phyloP scores from a whole-genome alignment of 2,797 vertebrate genomes.

The Eidolon dupreanum region DNA sequence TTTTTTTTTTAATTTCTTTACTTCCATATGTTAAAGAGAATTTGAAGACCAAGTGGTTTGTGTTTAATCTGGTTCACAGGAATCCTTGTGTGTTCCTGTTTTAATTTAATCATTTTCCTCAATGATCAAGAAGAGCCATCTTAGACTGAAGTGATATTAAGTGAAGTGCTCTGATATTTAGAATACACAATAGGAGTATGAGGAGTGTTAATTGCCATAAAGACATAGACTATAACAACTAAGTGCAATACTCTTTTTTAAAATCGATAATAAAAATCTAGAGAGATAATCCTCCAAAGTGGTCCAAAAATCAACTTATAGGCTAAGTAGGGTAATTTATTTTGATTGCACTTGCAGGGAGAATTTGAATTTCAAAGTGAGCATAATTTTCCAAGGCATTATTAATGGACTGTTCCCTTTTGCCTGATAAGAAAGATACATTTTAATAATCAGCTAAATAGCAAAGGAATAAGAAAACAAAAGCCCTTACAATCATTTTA shows the following conservation, averaged over 20 bases:
- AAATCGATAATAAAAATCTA: slow-evolving; percentile 61
- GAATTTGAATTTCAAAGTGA: slow-evolving; percentile 39
- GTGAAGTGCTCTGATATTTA: slow-evolving; percentile 54
- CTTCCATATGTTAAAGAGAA: slow-evolving; percentile 72
- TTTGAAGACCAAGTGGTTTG: slow-evolving; percentile 68
- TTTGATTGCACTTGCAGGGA: slow-evolving; percentile 37
- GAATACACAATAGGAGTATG: not conserved
- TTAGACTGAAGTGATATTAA: slow-evolving; percentile 78
- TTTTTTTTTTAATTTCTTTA: slow-evolving; percentile 49
- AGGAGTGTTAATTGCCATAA: slow-evolving; percentile 66
- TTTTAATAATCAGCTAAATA: slow-evolving; percentile 28
- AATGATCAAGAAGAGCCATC: slow-evolving; percentile 79
- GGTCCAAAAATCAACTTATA: slow-evolving; percentile 46
- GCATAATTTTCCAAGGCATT: slow-evolving; percentile 25
- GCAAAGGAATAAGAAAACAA: slow-evolving; percentile 16
- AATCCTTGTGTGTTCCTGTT: slow-evolving; percentile 73
- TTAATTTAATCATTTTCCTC: slow-evolving; percentile 82
- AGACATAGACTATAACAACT: slow-evolving; percentile 2
- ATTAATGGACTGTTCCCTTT: slow-evolving; percentile 38
- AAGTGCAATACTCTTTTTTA: slow-evolving; percentile 60
- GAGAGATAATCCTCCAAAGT: not conserved
- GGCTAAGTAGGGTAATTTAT: slow-evolving; percentile 38
- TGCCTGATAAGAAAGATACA: not conserved
- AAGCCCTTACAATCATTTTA: slow-evolving; percentile 16
- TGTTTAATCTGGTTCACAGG: slow-evolving; percentile 67